Conservation (phyloP, 2,797 vertebrate species). For the Atherinosoma microstoma region DNA sequence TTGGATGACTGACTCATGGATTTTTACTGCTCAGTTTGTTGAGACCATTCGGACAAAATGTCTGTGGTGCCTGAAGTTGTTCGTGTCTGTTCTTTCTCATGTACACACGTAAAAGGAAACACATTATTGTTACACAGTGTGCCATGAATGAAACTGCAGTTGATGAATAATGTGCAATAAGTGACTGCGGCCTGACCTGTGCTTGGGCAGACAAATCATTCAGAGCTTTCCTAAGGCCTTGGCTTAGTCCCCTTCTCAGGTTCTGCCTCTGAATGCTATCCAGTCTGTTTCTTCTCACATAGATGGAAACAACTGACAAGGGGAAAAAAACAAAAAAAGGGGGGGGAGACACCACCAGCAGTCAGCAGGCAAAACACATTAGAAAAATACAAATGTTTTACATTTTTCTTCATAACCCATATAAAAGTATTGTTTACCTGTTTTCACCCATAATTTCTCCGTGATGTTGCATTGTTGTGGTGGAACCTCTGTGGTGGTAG, state of each 20-base stretch:
- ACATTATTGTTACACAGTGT: background rate
- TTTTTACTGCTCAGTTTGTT: background rate
- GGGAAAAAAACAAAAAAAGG: slow-evolving; percentile 7
- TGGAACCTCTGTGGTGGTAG: slow-evolving; percentile 86
- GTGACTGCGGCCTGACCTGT: slow-evolving; percentile 84
- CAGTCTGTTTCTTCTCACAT: slow-evolving; percentile 89
- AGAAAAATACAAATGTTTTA: background rate
- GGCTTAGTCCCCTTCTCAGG: slow-evolving; percentile 89
- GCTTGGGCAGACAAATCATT: slow-evolving; percentile 87
- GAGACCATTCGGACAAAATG: background rate
- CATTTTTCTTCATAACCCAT: background rate
- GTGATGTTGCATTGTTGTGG: slow-evolving; percentile 92
- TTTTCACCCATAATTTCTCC: slow-evolving; percentile 91
- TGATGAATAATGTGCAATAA: background rate
- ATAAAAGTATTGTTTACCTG: slow-evolving; percentile 81
- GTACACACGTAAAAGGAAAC: background rate
- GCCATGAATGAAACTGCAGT: background rate
- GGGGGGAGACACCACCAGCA: background rate
- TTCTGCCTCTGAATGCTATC: slow-evolving; percentile 89
- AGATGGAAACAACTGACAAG: slow-evolving; percentile 90
- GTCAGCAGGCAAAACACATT: slow-evolving; percentile 14
- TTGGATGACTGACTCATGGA: background rate
- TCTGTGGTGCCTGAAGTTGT: background rate
- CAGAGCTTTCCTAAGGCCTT: slow-evolving; percentile 90
- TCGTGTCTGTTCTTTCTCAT: background rate